Evolutionary conservation across 2,888 invertebrate species (phyloP).

Genomic region (Drosophila formosana): DNA sequence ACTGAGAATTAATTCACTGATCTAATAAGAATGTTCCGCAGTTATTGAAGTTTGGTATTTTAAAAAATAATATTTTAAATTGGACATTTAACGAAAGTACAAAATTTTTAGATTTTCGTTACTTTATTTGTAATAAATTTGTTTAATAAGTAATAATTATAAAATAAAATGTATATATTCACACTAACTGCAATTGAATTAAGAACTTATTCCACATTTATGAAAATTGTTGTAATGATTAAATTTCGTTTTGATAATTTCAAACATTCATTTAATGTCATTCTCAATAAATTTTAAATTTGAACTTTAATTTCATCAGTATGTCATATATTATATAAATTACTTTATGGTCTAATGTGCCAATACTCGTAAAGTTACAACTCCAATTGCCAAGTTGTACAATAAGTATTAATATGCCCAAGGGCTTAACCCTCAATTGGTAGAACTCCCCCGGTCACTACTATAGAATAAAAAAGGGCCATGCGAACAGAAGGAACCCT

Average conservation of each 20-base stretch:
- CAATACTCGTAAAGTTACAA: slow-evolving; percentile 54
- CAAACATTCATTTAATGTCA: background rate
- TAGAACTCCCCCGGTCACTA: slow-evolving; percentile 25
- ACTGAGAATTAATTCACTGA: background rate
- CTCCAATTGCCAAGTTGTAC: slow-evolving; percentile 43
- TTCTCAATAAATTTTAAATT: background rate
- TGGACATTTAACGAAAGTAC: too few species aligned
- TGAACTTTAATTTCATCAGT: slow-evolving; percentile 16
- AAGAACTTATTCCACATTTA: too few species aligned
- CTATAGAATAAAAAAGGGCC: slow-evolving; percentile 65
- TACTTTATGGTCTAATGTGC: slow-evolving; percentile 45
- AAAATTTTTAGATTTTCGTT: too few species aligned
- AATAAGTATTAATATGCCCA: slow-evolving; percentile 69
- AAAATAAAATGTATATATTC: too few species aligned
- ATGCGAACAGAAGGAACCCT: slow-evolving; percentile 53
- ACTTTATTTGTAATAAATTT: too few species aligned
- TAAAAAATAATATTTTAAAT: too few species aligned
- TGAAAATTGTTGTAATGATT: too few species aligned
- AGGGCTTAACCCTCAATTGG: slow-evolving; percentile 70
- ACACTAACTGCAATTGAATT: too few species aligned
- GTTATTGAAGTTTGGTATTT: background rate
- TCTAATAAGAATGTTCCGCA: background rate
- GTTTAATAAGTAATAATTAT: too few species aligned
- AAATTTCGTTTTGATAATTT: too few species aligned
- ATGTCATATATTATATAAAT: slow-evolving; percentile 33